Conservation (phyloP, 1,140 invertebrate genomes). For the Nebria ingens region DNA sequence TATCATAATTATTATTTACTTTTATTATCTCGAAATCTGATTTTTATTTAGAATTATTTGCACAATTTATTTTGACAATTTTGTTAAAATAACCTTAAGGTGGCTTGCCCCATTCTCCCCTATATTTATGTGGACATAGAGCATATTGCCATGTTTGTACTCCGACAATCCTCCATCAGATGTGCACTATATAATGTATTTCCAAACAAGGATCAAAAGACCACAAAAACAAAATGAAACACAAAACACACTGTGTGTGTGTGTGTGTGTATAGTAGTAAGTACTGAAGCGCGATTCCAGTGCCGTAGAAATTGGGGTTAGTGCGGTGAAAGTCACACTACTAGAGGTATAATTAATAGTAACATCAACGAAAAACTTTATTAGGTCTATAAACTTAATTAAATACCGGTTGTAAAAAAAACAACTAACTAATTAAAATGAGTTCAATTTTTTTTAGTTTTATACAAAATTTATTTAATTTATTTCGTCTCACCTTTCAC, state of each 20-base stretch:
- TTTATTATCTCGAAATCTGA: too few relatives aligned
- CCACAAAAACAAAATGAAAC: not conserved
- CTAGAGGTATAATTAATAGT: not conserved
- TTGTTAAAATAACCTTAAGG: too few relatives aligned
- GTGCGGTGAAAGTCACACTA: too few relatives aligned
- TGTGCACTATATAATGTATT: not conserved
- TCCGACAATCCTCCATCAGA: not conserved
- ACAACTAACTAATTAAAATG: not conserved
- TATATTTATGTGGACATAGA: not conserved
- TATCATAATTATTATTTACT: too few relatives aligned
- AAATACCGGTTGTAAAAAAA: not conserved
- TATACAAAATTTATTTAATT: not conserved
- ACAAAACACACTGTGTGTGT: too few relatives aligned
- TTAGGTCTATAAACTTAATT: too few relatives aligned
- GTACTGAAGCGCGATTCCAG: not conserved
- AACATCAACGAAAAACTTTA: too few relatives aligned
- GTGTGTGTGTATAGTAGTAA: too few relatives aligned
- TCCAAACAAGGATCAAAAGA: not conserved
- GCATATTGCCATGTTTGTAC: not conserved
- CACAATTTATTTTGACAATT: too few relatives aligned
- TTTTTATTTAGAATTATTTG: too few relatives aligned
- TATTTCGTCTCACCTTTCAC: not conserved
- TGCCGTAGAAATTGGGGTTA: not conserved
- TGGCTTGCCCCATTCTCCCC: too few relatives aligned
- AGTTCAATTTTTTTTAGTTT: not conserved